Evolutionary conservation across 1,140 invertebrate species (phyloP).

Genomic region (Steinernema feltiae): DNA sequence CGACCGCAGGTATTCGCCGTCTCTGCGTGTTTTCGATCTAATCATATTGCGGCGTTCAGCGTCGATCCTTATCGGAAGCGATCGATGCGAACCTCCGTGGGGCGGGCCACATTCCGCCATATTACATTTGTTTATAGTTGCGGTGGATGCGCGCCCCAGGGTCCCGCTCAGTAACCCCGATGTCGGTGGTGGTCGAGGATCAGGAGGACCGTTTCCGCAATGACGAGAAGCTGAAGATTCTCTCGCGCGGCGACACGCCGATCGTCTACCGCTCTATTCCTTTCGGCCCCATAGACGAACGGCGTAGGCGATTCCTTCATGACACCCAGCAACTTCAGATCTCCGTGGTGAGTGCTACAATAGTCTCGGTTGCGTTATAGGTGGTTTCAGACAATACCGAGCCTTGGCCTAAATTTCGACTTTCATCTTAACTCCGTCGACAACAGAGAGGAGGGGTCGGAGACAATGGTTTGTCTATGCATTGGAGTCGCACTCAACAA

Average conservation of each 20-base stretch:
- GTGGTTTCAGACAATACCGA: not conserved
- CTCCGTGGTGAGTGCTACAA: not conserved
- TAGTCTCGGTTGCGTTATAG: too few species aligned
- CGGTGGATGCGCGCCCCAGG: not conserved
- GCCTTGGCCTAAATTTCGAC: not conserved
- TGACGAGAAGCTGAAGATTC: slow-evolving; percentile 4
- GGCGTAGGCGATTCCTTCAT: not conserved
- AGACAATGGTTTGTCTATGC: not conserved
- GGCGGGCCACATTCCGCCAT: slow-evolving; percentile 3
- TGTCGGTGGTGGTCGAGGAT: not conserved
- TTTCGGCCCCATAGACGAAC: not conserved
- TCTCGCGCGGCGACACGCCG: not conserved
- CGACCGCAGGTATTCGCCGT: not conserved
- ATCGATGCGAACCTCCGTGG: not conserved
- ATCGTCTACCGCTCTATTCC: not conserved
- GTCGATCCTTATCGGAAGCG: not conserved
- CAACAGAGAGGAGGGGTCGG: not conserved
- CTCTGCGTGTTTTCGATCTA: not conserved
- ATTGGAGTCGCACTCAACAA: not conserved
- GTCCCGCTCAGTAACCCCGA: not conserved
- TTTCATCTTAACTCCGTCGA: not conserved
- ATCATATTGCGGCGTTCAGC: slow-evolving; percentile 10
- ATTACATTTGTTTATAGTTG: not conserved
- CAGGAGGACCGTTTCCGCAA: not conserved
- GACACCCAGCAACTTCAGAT: not conserved